Evolutionary conservation across 2,113 vertebrate species (phyloP).

Genomic region (Tenrec ecaudatus): DNA sequence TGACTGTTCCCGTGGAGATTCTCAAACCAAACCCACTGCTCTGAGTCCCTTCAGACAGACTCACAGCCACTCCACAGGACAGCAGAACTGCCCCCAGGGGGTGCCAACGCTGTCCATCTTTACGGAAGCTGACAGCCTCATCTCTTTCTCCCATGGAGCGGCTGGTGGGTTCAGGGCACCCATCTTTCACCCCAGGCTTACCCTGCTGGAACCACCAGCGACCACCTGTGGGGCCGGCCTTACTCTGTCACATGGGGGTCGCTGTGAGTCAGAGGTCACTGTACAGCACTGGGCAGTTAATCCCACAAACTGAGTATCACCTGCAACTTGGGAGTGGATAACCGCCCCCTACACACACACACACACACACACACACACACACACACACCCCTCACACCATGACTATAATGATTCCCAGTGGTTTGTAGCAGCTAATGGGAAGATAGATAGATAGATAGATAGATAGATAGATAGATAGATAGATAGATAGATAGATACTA

Average conservation of each 20-base stretch:
- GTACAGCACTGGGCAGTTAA: not conserved
- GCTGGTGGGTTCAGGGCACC: no score
- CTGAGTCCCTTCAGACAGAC: no score
- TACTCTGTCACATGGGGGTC: not conserved
- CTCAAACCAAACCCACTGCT: no score
- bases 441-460: not conserved
- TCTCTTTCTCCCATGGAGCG: no score
- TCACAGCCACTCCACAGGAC: no score
- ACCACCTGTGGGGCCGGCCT: not conserved
- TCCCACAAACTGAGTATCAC: not conserved
- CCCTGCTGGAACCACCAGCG: not conserved
- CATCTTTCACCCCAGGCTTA: no score
- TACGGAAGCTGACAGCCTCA: no score
- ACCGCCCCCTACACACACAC: not conserved
- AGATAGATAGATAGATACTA: not conserved
- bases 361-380: no score
- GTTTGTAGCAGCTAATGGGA: constrained; percentile 38
- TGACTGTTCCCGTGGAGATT: not conserved
- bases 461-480: no score
- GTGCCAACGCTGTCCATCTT: no score
- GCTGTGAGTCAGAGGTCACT: not conserved
- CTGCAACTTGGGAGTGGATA: not conserved
- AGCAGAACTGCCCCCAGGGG: no score
- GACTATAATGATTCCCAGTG: not conserved
- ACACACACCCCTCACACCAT: not conserved